Evolutionary conservation across 2,797 vertebrate genomes (phyloP).

Genomic region (Pelochelys cantorii): DNA sequence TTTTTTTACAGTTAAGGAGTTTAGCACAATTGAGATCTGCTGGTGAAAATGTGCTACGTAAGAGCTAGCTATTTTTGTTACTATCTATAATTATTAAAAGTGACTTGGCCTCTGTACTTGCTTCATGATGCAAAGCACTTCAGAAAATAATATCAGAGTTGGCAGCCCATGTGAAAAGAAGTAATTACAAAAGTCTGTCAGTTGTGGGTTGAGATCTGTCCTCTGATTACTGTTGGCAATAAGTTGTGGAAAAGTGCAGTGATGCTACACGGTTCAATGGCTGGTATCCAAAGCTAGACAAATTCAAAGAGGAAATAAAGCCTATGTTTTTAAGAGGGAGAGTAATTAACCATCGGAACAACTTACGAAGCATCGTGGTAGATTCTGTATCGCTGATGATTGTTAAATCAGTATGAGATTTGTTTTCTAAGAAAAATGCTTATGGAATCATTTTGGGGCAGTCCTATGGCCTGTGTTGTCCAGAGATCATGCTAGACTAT

Average conservation of each 20-base stretch:
- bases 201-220: neutral
- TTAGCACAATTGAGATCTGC: conserved; percentile 51
- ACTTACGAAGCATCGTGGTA: neutral
- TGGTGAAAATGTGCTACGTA: conserved; percentile 64
- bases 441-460: neutral
- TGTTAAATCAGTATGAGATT: neutral
- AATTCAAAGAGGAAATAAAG: neutral
- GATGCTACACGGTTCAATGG: neutral
- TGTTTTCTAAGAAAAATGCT: neutral
- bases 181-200: neutral
- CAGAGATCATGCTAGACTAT: neutral
- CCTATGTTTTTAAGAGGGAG: neutral
- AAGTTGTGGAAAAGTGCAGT: neutral
- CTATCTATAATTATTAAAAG: conserved; percentile 17
- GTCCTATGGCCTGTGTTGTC: neutral
- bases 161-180: neutral
- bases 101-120: conserved; percentile 45
- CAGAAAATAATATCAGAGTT: conserved; percentile 74
- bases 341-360: neutral
- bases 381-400: neutral
- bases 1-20: conserved; percentile 47
- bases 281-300: neutral
- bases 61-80: too few relatives aligned
- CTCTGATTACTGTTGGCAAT: neutral
- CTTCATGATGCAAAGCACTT: conserved; percentile 69